Evolutionary conservation across 2,797 vertebrate genomes (phyloP).

Genomic region (Ataeniobius toweri): DNA sequence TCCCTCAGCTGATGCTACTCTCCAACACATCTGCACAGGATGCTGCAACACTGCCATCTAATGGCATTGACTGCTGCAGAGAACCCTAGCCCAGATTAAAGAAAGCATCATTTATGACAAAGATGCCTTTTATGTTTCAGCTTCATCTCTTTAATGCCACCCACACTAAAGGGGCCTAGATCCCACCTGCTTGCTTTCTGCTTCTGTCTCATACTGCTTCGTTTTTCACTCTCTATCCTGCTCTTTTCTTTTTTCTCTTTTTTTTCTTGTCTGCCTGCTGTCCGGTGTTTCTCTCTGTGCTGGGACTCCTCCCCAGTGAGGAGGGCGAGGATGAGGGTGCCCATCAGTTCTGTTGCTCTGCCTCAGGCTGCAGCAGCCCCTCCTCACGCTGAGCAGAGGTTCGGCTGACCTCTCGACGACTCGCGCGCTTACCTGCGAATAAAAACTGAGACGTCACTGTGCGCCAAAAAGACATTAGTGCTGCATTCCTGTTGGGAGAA

Average conservation of each 20-base stretch:
- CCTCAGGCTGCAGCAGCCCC: constrained; percentile 91
- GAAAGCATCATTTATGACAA: neutral
- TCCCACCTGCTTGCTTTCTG: constrained; percentile 43
- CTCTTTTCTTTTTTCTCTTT: constrained; percentile 38
- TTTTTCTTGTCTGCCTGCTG: constrained; percentile 31
- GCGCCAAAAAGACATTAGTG: constrained; percentile 27
- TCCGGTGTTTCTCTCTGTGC: constrained; percentile 36
- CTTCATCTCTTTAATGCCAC: constrained; percentile 6
- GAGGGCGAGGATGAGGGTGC: constrained; percentile 83
- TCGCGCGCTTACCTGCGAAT: constrained; percentile 54
- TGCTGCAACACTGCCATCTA: constrained; percentile 74
- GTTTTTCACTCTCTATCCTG: constrained; percentile 38
- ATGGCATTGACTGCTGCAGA: constrained; percentile 32
- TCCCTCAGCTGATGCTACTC: constrained; percentile 40
- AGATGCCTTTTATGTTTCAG: constrained; percentile 6
- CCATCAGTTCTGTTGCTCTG: constrained; percentile 91
- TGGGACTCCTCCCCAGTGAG: constrained; percentile 74
- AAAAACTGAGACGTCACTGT: constrained; percentile 52
- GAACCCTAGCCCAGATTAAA: neutral
- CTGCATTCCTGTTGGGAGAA: constrained; percentile 17
- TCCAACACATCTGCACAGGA: constrained; percentile 42
- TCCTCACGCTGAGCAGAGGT: constrained; percentile 86
- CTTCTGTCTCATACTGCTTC: constrained; percentile 48
- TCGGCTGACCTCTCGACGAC: constrained; percentile 36
- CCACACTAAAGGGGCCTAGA: neutral